These are phyloP conservation scores for Sakesphorus luctuosus DNA, from an alignment of 2,113 vertebrate species.

Conservation along the genomic window DNA sequence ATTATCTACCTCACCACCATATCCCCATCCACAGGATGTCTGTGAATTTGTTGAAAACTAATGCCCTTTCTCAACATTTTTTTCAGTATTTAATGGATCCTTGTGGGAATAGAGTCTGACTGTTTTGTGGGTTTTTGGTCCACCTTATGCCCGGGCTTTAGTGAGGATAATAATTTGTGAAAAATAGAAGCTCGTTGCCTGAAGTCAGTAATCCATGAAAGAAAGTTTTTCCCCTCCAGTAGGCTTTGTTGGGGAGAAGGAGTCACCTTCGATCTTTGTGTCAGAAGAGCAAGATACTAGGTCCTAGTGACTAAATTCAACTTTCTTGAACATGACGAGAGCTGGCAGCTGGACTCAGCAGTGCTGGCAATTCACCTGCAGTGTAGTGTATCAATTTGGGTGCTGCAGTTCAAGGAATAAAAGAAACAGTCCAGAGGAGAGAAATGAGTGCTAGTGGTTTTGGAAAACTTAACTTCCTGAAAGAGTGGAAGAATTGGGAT, in stretches of 20 bases:
- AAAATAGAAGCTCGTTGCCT: neutral
- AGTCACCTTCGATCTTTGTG: neutral
- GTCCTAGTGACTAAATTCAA: neutral
- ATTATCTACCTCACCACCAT: neutral
- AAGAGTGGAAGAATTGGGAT: neutral
- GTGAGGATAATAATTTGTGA: neutral
- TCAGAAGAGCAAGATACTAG: neutral
- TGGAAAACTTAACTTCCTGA: neutral
- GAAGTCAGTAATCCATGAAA: neutral
- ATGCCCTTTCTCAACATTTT: neutral
- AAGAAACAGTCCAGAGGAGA: neutral
- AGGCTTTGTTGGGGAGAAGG: neutral
- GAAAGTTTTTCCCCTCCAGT: neutral
- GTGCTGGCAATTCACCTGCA: neutral
- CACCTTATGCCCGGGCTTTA: neutral
- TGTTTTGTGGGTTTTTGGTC: neutral
- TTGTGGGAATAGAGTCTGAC: neutral
- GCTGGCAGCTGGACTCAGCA: neutral
- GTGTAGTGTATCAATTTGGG: neutral
- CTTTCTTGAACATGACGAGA: neutral
- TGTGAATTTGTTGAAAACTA: neutral
- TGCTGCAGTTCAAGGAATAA: neutral
- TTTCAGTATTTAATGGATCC: neutral
- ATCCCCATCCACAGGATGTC: accelerated
- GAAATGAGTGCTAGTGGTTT: neutral